These are phyloP conservation scores for Cossypha caffra DNA, from an alignment of 2,797 vertebrate species.

Conservation along the genomic window DNA sequence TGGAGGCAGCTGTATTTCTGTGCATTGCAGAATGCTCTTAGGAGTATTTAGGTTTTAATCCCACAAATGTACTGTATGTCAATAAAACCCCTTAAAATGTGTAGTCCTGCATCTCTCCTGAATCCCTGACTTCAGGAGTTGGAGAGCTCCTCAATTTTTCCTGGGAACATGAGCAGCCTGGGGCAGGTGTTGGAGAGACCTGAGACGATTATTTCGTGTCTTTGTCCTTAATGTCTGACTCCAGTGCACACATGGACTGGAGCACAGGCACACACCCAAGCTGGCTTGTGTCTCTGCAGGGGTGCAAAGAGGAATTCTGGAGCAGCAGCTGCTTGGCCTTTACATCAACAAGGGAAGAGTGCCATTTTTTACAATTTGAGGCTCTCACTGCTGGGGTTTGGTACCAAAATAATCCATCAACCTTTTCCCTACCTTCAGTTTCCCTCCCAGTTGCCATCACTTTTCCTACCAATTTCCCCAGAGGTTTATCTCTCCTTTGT, in stretches of 20 bases:
- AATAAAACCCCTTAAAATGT: not conserved
- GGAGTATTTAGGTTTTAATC: not conserved
- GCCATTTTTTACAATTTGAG: not conserved
- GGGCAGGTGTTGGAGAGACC: not conserved
- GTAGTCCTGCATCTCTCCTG: not conserved
- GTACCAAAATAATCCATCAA: not conserved
- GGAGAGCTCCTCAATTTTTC: not conserved
- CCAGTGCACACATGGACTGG: fast-evolving
- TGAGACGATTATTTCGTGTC: not conserved
- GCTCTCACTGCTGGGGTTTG: not conserved
- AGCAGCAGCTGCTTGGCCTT: not conserved
- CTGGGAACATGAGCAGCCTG: not conserved
- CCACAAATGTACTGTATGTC: not conserved
- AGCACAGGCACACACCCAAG: not conserved
- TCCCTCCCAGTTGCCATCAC: not conserved
- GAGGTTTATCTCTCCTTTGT: not conserved
- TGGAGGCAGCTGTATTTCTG: not conserved
- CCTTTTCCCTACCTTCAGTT: not conserved
- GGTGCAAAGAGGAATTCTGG: not conserved
- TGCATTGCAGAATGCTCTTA: not conserved
- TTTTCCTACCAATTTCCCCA: not conserved
- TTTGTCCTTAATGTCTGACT: not conserved
- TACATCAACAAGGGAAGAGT: not conserved
- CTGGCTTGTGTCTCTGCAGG: not conserved
- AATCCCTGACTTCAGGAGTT: not conserved